phyloP scores from a whole-genome alignment of 2,797 vertebrate genomes.

The Uromys caudimaculatus region DNA sequence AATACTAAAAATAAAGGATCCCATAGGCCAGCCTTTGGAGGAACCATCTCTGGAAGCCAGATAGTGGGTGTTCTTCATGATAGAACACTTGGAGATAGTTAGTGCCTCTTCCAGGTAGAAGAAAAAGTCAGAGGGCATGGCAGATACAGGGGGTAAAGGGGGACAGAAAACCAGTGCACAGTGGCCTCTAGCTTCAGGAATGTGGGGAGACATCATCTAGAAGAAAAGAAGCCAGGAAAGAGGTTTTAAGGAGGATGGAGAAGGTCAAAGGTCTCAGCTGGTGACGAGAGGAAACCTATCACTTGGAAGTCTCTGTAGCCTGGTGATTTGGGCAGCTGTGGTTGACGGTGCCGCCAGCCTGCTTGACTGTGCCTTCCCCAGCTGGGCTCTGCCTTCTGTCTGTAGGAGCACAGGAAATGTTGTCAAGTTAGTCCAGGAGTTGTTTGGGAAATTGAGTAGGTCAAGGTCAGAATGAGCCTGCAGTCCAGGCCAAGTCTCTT shows the following conservation, averaged over 20 bases:
- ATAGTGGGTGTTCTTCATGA: neutral
- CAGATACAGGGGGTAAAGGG: too few species aligned
- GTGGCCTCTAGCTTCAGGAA: neutral
- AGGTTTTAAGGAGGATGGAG: neutral
- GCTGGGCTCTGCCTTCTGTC: neutral
- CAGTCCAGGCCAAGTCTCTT: neutral
- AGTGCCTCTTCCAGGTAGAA: neutral
- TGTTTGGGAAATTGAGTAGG: conserved; percentile 54
- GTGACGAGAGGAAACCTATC: neutral
- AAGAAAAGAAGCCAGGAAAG: neutral
- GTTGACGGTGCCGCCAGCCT: neutral
- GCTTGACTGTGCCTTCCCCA: conserved; percentile 4
- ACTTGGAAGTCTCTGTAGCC: neutral
- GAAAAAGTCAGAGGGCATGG: neutral
- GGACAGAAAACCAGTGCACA: too few species aligned
- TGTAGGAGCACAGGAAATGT: conserved; percentile 24
- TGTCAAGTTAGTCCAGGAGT: conserved; percentile 14
- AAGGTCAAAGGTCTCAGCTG: neutral
- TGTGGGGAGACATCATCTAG: neutral
- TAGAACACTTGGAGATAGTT: neutral
- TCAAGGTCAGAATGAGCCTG: conserved; percentile 5
- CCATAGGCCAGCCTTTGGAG: neutral
- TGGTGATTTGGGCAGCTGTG: neutral
- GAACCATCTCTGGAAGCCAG: neutral
- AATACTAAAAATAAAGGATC: neutral